Evolutionary conservation across 2,797 vertebrate genomes (phyloP).

Genomic region (Diplodus puntazzo): DNA sequence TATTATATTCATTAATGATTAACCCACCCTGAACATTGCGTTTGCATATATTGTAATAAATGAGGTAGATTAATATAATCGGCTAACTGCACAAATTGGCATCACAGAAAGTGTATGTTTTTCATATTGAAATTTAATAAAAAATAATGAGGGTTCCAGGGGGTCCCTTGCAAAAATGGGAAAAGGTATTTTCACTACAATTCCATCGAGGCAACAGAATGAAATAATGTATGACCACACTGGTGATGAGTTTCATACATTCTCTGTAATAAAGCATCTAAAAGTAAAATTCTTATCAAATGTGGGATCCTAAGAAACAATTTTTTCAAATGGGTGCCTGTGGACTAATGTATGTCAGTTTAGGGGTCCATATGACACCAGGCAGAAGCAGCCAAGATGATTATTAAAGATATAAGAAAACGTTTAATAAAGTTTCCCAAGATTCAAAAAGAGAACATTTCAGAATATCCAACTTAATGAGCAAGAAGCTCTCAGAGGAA

Average conservation of each 20-base stretch:
- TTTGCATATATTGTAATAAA: neutral
- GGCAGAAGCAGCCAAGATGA: neutral
- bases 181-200: too few species aligned
- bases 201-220: too few species aligned
- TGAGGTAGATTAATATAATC: neutral
- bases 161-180: too few species aligned
- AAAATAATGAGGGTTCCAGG: too few species aligned
- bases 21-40: neutral
- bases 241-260: too few species aligned
- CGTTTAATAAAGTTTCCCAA: too few species aligned
- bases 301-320: too few species aligned
- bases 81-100: neutral
- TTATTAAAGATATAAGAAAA: too few species aligned
- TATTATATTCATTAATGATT: neutral
- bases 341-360: neutral
- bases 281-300: too few species aligned
- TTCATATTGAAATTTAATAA: conserved; percentile 1
- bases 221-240: neutral
- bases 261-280: too few species aligned
- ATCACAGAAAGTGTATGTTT: neutral
- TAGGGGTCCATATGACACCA: neutral
- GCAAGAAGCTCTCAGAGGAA: too few species aligned
- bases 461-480: neutral
- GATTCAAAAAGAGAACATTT: neutral
- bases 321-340: too few species aligned